These are phyloP conservation scores for Chlorodrepanis virens DNA, from an alignment of 2,113 vertebrate species.

Conservation along the genomic window DNA sequence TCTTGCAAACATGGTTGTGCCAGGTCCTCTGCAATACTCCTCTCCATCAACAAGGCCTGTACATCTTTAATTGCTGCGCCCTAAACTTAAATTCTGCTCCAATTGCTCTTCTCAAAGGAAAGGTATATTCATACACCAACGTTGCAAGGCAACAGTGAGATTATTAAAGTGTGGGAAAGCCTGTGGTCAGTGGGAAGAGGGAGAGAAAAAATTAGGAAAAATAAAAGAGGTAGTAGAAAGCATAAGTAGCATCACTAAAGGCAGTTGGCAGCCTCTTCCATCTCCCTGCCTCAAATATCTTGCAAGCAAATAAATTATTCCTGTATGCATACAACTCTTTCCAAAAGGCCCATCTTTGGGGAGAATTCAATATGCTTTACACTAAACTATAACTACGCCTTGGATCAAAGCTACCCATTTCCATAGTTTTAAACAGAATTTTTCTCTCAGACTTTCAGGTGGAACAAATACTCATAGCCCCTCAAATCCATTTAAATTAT, in stretches of 20 bases:
- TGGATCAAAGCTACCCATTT: background rate
- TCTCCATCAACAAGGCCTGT: background rate
- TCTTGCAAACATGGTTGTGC: background rate
- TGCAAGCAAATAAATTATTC: background rate
- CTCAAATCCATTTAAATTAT: background rate
- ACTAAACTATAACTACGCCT: background rate
- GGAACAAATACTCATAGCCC: background rate
- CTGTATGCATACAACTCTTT: background rate
- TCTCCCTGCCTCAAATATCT: background rate
- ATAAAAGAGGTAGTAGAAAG: background rate
- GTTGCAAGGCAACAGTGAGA: background rate
- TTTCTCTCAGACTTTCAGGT: background rate
- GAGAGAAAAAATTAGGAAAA: background rate
- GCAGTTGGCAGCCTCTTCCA: background rate
- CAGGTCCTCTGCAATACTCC: background rate
- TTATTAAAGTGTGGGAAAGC: background rate
- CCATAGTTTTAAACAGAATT: background rate
- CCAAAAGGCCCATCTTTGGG: background rate
- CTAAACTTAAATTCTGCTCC: background rate
- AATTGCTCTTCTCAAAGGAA: background rate
- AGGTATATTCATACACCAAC: background rate
- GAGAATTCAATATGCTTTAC: background rate
- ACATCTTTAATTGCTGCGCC: background rate
- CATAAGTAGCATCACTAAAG: background rate
- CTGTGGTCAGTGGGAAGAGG: background rate